A percentile compares a stretch with the other conserved stretches of the same genome.
phyloP scores from a whole-genome alignment of 2,797 vertebrate genomes.

The Lepus oiostolus region DNA sequence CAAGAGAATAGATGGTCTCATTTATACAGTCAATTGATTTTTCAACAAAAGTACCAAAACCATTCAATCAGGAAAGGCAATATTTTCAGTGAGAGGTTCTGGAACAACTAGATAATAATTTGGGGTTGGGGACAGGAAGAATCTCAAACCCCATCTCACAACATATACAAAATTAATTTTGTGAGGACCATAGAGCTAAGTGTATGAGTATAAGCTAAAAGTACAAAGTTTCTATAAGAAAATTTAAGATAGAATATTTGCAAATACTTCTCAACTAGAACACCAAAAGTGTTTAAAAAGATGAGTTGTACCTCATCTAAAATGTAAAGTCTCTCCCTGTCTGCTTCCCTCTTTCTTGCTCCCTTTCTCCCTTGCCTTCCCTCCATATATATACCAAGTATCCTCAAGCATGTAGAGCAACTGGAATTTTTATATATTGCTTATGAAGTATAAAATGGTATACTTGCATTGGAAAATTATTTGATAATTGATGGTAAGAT shows the following conservation, averaged over 20 bases:
- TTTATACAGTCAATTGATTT: background rate
- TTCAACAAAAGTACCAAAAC: conserved; percentile 1
- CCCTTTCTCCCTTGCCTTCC: too few species aligned
- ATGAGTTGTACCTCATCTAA: background rate
- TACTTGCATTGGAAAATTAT: conserved; percentile 17
- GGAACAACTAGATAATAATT: background rate
- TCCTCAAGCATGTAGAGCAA: background rate
- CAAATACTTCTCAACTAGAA: background rate
- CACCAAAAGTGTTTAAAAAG: background rate
- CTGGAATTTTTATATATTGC: background rate
- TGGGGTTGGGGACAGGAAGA: background rate
- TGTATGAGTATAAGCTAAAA: background rate
- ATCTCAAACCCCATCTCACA: background rate
- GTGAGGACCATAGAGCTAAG: background rate
- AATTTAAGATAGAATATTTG: conserved; percentile 20
- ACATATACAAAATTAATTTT: conserved; percentile 29
- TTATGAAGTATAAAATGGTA: background rate
- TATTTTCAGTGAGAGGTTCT: background rate
- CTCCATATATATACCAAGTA: background rate
- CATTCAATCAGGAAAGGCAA: background rate
- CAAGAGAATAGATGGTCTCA: background rate
- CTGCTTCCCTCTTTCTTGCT: too few species aligned
- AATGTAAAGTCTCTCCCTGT: conserved; percentile 3
- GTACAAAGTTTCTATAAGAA: conserved; percentile 1
- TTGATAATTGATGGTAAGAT: conserved; percentile 1